Evolutionary conservation across 2,113 vertebrate species (phyloP).

Genomic region (Melanocharis versteri): DNA sequence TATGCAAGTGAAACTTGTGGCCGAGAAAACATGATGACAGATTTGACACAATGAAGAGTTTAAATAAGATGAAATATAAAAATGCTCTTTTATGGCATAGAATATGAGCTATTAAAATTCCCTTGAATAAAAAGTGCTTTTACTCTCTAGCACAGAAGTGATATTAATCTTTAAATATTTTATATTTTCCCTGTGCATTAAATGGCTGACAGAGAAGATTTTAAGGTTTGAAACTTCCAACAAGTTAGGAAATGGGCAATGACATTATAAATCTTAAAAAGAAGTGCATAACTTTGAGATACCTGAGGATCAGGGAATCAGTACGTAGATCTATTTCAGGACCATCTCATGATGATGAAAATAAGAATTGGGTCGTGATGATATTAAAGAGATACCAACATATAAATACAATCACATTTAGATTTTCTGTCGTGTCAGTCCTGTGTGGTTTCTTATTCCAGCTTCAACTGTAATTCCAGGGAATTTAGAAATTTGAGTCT

Average conservation of each 20-base stretch:
- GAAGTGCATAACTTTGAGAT: not conserved
- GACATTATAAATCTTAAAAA: not conserved
- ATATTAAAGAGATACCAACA: not conserved
- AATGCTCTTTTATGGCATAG: not conserved
- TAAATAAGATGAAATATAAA: not conserved
- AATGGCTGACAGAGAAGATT: not conserved
- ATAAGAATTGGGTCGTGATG: not conserved
- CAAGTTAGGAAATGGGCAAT: not conserved
- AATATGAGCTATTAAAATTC: not conserved
- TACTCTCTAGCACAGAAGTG: not conserved
- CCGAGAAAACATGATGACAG: not conserved
- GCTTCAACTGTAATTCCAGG: not conserved
- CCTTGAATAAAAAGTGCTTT: not conserved
- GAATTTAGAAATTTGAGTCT: not conserved
- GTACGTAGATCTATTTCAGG: not conserved
- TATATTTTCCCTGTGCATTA: not conserved
- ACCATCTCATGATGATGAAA: not conserved
- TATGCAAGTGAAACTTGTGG: not conserved
- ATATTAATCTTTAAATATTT: not conserved
- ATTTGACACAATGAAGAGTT: not conserved
- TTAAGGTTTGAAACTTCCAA: not conserved
- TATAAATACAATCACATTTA: not conserved
- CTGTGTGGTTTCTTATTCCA: not conserved
- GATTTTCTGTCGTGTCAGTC: not conserved
- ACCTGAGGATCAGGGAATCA: not conserved